phyloP scores from a whole-genome alignment of 2,797 vertebrate species.

The Anguilla megastoma region DNA sequence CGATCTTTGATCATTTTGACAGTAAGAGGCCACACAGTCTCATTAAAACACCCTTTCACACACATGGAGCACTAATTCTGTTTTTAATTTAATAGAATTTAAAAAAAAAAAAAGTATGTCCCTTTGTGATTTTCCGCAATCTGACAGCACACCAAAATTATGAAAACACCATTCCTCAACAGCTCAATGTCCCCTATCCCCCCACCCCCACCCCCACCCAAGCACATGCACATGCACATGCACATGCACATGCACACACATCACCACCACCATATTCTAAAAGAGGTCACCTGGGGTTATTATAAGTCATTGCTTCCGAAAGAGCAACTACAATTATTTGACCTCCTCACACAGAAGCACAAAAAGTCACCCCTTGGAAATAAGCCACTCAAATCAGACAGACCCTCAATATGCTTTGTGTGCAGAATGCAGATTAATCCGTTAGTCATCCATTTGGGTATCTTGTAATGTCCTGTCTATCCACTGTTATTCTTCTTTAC shows the following conservation, averaged over 20 bases:
- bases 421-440: background rate
- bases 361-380: background rate
- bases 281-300: background rate
- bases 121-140: background rate
- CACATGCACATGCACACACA: background rate
- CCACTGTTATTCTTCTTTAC: too few relatives aligned
- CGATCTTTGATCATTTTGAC: background rate
- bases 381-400: background rate
- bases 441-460: background rate
- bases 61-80: background rate
- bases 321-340: background rate
- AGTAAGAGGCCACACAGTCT: background rate
- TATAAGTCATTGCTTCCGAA: background rate
- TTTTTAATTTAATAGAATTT: background rate
- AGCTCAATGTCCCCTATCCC: background rate
- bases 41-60: background rate
- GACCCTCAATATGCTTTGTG: background rate
- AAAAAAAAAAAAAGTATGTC: background rate
- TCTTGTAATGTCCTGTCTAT: background rate
- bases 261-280: background rate
- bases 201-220: background rate
- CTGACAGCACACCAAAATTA: background rate
- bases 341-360: constrained; percentile 16
- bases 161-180: background rate
- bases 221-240: too few relatives aligned